Conservation (phyloP, 2,888 invertebrate species). For the Rhagonycha lutea region DNA sequence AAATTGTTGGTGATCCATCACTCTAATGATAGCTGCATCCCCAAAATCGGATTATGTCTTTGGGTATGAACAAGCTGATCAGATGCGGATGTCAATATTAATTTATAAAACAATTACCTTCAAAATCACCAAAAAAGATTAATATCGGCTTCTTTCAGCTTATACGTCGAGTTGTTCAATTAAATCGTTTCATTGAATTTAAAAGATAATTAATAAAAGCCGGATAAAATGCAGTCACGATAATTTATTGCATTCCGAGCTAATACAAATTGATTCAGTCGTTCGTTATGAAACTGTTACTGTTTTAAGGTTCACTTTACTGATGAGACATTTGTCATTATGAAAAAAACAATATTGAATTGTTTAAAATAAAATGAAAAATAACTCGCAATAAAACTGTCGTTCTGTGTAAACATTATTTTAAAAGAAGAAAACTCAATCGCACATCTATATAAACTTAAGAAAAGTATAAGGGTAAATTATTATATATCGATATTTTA, state of each 20-base stretch:
- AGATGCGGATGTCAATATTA: slow-evolving; percentile 20
- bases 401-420: slow-evolving; percentile 1
- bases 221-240: neutral
- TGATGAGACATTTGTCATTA: neutral
- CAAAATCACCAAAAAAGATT: slow-evolving; percentile 12
- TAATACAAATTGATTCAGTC: too few species aligned
- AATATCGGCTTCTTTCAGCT: slow-evolving; percentile 1
- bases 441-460: neutral
- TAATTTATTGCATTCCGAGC: too few species aligned
- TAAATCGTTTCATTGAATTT: neutral
- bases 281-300: too few species aligned
- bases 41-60: slow-evolving; percentile 21
- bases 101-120: slow-evolving; percentile 22
- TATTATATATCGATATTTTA: neutral
- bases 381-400: slow-evolving; percentile 8
- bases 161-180: neutral
- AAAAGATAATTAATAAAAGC: neutral
- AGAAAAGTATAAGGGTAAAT: neutral
- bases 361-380: slow-evolving; percentile 8
- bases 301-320: neutral
- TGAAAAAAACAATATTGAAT: neutral
- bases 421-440: slow-evolving; percentile 2
- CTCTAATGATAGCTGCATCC: slow-evolving; percentile 22
- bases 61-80: slow-evolving; percentile 18
- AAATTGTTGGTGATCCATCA: slow-evolving; percentile 24